A percentile compares a stretch with the other conserved stretches of the same genome.
Conservation (phyloP, 2,888 invertebrate genomes). For the Corythucha ciliata region DNA sequence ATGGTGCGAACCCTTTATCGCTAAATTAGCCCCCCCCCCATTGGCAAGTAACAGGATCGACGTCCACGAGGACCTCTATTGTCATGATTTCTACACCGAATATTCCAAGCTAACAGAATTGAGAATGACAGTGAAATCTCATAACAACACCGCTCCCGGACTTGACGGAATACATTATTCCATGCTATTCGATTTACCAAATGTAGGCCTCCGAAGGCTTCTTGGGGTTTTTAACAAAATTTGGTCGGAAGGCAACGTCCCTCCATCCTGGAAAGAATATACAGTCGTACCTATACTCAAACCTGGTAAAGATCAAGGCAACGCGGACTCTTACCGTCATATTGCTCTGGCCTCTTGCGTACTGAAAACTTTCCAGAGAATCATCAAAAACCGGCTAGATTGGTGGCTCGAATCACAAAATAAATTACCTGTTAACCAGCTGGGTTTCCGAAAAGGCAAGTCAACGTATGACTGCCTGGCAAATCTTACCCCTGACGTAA, state of each 20-base stretch:
- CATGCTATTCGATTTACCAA: not conserved
- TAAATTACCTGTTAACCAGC: slow-evolving; percentile 23
- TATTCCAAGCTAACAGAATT: not conserved
- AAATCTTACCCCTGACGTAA: slow-evolving; percentile 14
- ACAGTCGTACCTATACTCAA: not conserved
- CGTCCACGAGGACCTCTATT: too few species aligned
- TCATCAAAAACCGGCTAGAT: not conserved
- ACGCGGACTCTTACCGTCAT: not conserved
- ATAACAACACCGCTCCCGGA: not conserved
- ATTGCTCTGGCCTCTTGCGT: not conserved
- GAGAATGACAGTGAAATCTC: not conserved
- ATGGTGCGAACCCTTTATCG: too few species aligned
- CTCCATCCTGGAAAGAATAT: not conserved
- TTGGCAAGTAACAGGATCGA: too few species aligned
- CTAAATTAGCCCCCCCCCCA: too few species aligned
- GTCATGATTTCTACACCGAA: too few species aligned
- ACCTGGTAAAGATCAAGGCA: not conserved
- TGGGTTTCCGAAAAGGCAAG: slow-evolving; percentile 25
- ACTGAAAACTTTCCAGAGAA: not conserved
- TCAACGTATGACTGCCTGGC: slow-evolving; percentile 24
- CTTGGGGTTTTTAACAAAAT: not conserved
- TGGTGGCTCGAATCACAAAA: not conserved
- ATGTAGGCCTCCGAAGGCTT: not conserved
- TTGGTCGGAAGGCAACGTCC: not conserved
- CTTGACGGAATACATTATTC: not conserved